Evolutionary conservation across 2,888 invertebrate species (phyloP).

Genomic region (Andrena flavipes): DNA sequence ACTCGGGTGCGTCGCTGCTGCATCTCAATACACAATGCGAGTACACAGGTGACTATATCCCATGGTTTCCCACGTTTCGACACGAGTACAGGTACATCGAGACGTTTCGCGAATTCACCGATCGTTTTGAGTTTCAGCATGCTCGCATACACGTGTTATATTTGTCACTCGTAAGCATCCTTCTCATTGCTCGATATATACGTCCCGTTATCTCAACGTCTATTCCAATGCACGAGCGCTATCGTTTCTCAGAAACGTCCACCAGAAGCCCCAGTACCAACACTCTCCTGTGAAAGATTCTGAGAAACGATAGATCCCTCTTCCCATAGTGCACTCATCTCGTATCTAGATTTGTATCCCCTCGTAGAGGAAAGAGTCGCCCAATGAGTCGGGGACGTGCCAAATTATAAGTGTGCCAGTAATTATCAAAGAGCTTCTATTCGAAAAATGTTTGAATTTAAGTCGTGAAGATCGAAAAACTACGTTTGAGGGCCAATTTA

Average conservation of each 20-base stretch:
- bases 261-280: no score
- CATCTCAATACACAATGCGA: not conserved
- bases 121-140: conserved; percentile 43
- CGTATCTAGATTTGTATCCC: not conserved
- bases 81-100: not conserved
- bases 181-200: conserved; percentile 10
- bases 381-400: not conserved
- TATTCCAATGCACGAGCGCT: not conserved
- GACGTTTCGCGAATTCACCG: not conserved
- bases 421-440: no score
- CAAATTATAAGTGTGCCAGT: no score
- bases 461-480: no score
- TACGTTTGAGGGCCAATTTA: no score
- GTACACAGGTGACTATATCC: conserved; percentile 18
- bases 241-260: not conserved
- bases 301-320: not conserved
- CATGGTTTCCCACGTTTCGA: not conserved
- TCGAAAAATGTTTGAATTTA: no score
- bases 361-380: not conserved
- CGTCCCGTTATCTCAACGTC: not conserved
- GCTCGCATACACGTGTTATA: conserved; percentile 20
- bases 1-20: not conserved
- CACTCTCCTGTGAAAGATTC: not conserved
- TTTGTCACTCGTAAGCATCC: conserved; percentile 4
- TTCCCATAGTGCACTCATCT: not conserved